Evolutionary conservation across 2,797 vertebrate species (phyloP), one percentile per base, ranked within the genome.

Genomic region (Atherinosoma microstoma): DNA sequence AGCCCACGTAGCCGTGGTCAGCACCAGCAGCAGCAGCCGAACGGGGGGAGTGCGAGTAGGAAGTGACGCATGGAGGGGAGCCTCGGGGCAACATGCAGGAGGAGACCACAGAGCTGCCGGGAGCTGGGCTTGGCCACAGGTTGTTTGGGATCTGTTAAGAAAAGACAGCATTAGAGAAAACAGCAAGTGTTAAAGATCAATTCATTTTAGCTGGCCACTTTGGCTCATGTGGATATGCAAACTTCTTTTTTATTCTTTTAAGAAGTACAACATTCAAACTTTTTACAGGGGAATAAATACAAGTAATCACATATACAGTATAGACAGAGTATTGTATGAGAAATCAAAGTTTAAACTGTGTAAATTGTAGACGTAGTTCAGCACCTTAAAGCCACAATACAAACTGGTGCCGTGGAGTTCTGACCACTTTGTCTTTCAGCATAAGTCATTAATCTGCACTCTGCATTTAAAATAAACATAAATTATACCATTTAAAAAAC

Each of bases 81-180:
- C 96, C 96, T 47, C 98, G 96, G n/a, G 98, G 97, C 72, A 99
- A 91, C 96, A 99, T 97, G 91, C 98, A 99, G 72, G 98, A 98
- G 2, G 98, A 97, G 58, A 99, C 97, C 90, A 99, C 95, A 0
- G 98, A 95, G 78, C 97, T 90, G 0, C 96, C 92, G 0, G 95
- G 94, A 2, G 95, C 78, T 0, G 96, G 95, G 78, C 90, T 76
- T 35, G 97, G 91, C 98, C 98, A 99, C 93, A 99, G 92, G 93
- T 98, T 99, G 95, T 98, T 99, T 82, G 98, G 95, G 85, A 99
- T 97, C 98, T 99, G 96, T 68, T 87, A 94, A 56, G 27, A 0
- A 4, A 45, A 58, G 29, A 63, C 12, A n/a, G n/a, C 0, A 40
- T 76, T 30, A 84, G 53, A 71, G 5, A 57, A 2, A 2, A 16